Evolutionary conservation across 2,113 vertebrate species (phyloP).

Genomic region (Thermophis baileyi): DNA sequence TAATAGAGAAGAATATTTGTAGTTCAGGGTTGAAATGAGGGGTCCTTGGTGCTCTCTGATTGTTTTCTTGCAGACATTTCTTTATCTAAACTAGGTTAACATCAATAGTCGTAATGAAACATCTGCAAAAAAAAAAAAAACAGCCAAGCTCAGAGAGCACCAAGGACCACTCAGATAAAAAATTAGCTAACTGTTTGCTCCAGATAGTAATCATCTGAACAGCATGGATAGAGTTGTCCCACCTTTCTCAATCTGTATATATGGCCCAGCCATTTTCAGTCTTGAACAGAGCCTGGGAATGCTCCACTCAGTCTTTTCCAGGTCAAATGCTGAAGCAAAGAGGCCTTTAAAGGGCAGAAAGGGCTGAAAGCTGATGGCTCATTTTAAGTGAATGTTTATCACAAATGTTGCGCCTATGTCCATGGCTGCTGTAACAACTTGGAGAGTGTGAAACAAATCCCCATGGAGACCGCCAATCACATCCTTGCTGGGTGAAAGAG

Average conservation of each 20-base stretch:
- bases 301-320: neutral
- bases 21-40: neutral
- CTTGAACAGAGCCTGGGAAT: neutral
- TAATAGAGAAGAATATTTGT: neutral
- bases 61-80: neutral
- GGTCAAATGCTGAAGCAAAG: conserved; percentile 10
- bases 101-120: neutral
- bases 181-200: neutral
- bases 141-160: neutral
- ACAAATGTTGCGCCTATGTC: conserved; percentile 40
- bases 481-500: conserved; percentile 53
- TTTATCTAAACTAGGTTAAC: neutral
- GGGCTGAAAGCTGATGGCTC: conserved; percentile 30
- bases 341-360: neutral
- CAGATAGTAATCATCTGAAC: neutral
- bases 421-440: conserved; percentile 42
- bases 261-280: neutral
- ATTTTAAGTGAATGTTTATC: conserved; percentile 8
- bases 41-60: neutral
- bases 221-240: neutral
- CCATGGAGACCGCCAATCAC: conserved; percentile 64
- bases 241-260: neutral
- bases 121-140: neutral
- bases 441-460: conserved; percentile 63
- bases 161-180: neutral